phyloP scores from a whole-genome alignment of 1,140 invertebrate species.

The Drosophila insularis region DNA sequence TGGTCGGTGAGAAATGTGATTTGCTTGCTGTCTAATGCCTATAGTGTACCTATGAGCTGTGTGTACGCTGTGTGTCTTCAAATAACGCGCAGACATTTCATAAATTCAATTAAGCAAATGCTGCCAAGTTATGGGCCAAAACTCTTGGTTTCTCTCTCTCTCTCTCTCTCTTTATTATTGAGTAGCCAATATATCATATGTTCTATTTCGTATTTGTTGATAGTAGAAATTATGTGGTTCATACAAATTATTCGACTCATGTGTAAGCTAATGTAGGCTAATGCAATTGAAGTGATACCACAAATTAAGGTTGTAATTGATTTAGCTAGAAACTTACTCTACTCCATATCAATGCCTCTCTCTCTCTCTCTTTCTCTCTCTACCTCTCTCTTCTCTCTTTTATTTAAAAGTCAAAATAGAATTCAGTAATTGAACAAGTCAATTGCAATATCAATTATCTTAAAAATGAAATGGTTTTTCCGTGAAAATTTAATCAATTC shows the following conservation, averaged over 20 bases:
- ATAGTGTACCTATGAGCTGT: not conserved
- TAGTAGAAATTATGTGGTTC: constrained; percentile 25
- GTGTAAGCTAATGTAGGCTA: not conserved
- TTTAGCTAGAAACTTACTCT: not conserved
- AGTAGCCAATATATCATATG: constrained; percentile 43
- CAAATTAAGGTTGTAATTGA: not conserved
- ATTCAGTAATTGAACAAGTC: not conserved
- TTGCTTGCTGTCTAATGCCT: not conserved
- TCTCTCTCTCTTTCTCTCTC: no score
- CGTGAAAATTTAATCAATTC: not conserved
- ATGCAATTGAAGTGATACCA: constrained; percentile 1
- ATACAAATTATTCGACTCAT: constrained; percentile 1
- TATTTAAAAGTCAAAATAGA: not conserved
- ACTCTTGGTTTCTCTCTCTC: not conserved
- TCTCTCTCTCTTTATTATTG: not conserved
- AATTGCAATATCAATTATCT: not conserved
- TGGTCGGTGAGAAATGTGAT: constrained; percentile 2
- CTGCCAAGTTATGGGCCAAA: constrained; percentile 51
- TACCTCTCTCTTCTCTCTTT: not conserved
- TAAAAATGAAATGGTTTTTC: not conserved
- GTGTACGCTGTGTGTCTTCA: constrained; percentile 20
- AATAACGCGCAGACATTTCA: constrained; percentile 50
- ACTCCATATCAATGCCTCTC: no score
- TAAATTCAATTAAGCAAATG: constrained; percentile 74
- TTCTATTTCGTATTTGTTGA: constrained; percentile 5